Evolutionary conservation across 2,113 vertebrate genomes (phyloP), one percentile per base, ranked within the genome.

Genomic region (Xyliphius kryptos): DNA sequence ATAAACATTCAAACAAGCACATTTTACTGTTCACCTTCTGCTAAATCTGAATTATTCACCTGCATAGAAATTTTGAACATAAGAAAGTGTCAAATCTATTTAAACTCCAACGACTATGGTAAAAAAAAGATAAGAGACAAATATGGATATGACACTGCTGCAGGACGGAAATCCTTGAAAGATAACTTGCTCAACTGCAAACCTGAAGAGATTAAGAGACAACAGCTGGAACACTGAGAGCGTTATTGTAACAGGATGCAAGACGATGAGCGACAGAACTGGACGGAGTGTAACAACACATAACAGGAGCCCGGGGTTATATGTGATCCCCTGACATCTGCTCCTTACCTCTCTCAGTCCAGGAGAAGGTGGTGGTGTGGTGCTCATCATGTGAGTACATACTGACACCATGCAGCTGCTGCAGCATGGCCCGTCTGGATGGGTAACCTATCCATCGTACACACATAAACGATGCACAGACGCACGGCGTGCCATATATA

Each of bases 401-500:
- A 85, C 87, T 88, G 86, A 90, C 78, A 79, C 89, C 89, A 0
- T 88, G 89, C 61, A 90, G 89, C 82, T 90, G 91, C 86, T 91
- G 90, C 75, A 91, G 88, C 89, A 90, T 87, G 80, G 91, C 87
- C 81, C 86, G 84, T 79, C 89, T 89, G 82, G 90, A 90, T 70
- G 87, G 76, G 84, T 86, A 84, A 81, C 89, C 88, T 85, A 88
- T 72, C 84, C 72, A 49, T 70, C 72, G 81, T 50, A 78, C 73
- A 62, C 60, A 69, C 67, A 62, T 51, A 71, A 60, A 84, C 78
- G 77, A 77, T 47, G 53, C 59, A 74, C 69, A 70, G 47, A 59
- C 74, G 26, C n/a, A 75, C 73, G 36, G 46, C 9, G 63, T 12
- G n/a, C 57, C 55, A 38, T 26, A 41, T 43, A 12, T 38, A 53